Conservation (phyloP, 1,140 invertebrate genomes). For the Brachionus sp. region DNA sequence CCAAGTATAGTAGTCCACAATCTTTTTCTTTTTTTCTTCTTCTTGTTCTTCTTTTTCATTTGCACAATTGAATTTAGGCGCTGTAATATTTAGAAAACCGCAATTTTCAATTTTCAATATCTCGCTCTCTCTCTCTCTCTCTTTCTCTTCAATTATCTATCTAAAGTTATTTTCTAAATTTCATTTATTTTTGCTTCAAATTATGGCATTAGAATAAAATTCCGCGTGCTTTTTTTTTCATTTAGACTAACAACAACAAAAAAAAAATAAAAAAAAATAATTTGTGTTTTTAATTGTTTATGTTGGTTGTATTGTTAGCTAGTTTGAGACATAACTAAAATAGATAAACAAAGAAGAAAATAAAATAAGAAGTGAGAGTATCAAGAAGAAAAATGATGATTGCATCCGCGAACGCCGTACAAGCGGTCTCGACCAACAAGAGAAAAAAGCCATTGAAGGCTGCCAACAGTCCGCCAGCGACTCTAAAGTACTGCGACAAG, state of each 20-base stretch:
- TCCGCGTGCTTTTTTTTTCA: no score
- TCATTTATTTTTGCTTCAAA: not conserved
- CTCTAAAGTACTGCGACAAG: conserved; percentile 22
- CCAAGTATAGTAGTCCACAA: not conserved
- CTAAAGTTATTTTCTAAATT: not conserved
- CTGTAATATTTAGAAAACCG: conserved; percentile 30
- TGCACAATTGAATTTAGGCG: conserved; percentile 16
- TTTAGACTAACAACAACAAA: not conserved
- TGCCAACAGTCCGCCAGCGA: not conserved
- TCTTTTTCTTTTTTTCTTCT: not conserved
- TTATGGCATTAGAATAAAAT: not conserved
- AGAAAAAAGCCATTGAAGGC: not conserved
- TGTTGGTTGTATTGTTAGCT: not conserved
- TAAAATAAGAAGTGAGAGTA: not conserved
- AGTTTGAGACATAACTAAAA: not conserved
- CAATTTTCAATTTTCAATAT: conserved; percentile 31
- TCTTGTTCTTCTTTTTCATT: not conserved
- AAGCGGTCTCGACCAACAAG: not conserved
- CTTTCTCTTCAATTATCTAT: not conserved
- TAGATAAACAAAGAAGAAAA: not conserved
- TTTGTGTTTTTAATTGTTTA: not conserved
- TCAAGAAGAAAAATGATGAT: not conserved
- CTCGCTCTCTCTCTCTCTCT: not conserved
- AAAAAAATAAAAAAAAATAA: not conserved
- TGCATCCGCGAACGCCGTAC: not conserved